Conservation (phyloP, 2,113 vertebrate species). For the Sylvilagus bachmani region DNA sequence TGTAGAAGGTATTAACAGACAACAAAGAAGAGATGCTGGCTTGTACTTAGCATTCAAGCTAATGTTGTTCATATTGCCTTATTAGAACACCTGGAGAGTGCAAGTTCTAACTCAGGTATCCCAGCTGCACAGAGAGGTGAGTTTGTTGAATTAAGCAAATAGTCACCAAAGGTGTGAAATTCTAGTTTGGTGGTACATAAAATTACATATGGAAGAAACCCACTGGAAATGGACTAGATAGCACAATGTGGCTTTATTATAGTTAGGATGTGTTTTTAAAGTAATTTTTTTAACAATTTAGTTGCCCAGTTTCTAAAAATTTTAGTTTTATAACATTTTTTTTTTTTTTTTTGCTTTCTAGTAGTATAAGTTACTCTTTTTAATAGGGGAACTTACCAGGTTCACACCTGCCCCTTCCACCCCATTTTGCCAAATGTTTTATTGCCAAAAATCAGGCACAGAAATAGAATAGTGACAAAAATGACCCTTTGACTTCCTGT, state of each 20-base stretch:
- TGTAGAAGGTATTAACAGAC: slow-evolving; percentile 54
- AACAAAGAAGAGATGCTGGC: slow-evolving; percentile 75
- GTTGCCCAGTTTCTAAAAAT: slow-evolving; percentile 60
- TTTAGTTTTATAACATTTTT: slow-evolving; percentile 63
- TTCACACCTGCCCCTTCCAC: neutral
- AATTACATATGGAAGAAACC: neutral
- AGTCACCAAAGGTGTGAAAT: slow-evolving; percentile 82
- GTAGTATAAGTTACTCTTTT: slow-evolving; percentile 75
- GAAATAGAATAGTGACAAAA: neutral
- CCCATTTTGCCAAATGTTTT: neutral
- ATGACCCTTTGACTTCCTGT: neutral
- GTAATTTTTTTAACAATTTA: slow-evolving; percentile 61
- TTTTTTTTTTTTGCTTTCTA: slow-evolving; percentile 56
- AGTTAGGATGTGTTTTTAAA: slow-evolving; percentile 41
- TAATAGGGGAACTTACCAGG: neutral
- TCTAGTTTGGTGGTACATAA: slow-evolving; percentile 78
- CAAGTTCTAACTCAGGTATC: slow-evolving; percentile 90
- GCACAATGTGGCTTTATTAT: slow-evolving; percentile 25
- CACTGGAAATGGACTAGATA: slow-evolving; percentile 18
- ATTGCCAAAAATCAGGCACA: neutral
- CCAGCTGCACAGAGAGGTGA: slow-evolving; percentile 94
- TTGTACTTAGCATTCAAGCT: slow-evolving; percentile 68
- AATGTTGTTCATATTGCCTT: slow-evolving; percentile 85
- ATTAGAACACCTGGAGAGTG: slow-evolving; percentile 91
- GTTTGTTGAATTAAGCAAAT: slow-evolving; percentile 84